Percentiles rank a stretch among this genome's conserved stretches.
Evolutionary conservation across 2,797 vertebrate genomes (phyloP).

Genomic region (Fratercula arctica): DNA sequence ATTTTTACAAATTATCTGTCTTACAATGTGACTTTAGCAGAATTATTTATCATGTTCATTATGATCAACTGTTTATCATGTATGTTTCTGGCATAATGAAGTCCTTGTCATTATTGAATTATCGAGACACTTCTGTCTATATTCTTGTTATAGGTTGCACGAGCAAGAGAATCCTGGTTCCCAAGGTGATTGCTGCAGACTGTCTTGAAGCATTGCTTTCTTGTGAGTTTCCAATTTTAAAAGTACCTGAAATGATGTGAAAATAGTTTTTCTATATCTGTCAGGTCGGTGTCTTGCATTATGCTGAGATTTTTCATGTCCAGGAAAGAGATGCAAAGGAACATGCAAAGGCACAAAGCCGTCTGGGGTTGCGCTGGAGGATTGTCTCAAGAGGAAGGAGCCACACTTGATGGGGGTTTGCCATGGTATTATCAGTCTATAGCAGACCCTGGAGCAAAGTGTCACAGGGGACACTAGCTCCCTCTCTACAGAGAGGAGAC

Average conservation of each 20-base stretch:
- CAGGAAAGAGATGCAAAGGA: background rate
- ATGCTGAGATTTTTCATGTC: background rate
- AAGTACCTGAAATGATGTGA: background rate
- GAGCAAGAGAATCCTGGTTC: background rate
- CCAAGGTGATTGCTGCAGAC: background rate
- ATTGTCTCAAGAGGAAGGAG: background rate
- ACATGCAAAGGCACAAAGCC: background rate
- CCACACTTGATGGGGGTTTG: background rate
- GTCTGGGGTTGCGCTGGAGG: rapidly evolving
- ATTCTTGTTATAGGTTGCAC: background rate
- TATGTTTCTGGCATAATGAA: background rate
- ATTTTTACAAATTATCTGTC: background rate
- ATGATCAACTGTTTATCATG: background rate
- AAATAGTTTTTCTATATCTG: background rate
- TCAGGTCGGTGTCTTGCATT: background rate
- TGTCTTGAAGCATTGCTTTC: background rate
- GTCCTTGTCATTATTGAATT: background rate
- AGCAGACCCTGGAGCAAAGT: background rate
- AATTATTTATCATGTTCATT: background rate
- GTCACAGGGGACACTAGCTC: background rate
- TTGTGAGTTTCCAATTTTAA: background rate
- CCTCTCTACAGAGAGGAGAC: background rate
- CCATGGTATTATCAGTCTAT: background rate
- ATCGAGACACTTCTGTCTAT: background rate
- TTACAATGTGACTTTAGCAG: background rate